Conservation (phyloP, 2,888 invertebrate species). For the Quadroppia sp. region DNA sequence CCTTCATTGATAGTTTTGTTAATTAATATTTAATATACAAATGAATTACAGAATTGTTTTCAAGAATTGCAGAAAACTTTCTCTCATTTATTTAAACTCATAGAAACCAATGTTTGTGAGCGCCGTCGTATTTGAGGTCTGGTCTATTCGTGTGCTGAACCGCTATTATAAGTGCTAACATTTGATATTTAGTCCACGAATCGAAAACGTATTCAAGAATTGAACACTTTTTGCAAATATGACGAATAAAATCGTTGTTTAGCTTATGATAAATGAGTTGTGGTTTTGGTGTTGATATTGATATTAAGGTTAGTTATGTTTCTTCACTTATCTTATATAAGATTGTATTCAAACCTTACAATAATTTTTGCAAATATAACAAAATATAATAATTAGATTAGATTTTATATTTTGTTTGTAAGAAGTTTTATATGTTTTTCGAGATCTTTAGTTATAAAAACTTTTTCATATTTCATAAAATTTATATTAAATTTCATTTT, state of each 20-base stretch:
- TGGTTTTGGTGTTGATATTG: background rate
- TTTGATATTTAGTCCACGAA: constrained; percentile 18
- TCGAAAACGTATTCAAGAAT: background rate
- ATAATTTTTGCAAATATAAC: background rate
- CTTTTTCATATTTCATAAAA: too few relatives aligned
- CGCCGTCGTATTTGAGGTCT: constrained; percentile 20
- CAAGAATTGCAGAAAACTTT: too few relatives aligned
- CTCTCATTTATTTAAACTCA: too few relatives aligned
- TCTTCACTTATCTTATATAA: background rate
- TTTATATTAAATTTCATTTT: background rate
- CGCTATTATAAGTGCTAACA: background rate
- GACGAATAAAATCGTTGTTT: background rate
- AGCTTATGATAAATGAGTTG: background rate
- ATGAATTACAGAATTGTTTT: too few relatives aligned
- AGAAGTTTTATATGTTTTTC: constrained; percentile 6
- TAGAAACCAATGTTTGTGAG: constrained; percentile 3
- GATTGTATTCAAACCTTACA: background rate
- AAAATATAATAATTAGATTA: background rate
- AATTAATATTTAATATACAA: too few relatives aligned
- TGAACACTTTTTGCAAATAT: background rate
- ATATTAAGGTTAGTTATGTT: constrained; percentile 22
- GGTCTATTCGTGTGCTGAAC: background rate
- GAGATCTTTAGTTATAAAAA: too few relatives aligned
- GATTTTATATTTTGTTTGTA: background rate
- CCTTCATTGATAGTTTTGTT: too few relatives aligned